Conservation (phyloP, 2,113 vertebrate genomes). For the Macrotus californicus region DNA sequence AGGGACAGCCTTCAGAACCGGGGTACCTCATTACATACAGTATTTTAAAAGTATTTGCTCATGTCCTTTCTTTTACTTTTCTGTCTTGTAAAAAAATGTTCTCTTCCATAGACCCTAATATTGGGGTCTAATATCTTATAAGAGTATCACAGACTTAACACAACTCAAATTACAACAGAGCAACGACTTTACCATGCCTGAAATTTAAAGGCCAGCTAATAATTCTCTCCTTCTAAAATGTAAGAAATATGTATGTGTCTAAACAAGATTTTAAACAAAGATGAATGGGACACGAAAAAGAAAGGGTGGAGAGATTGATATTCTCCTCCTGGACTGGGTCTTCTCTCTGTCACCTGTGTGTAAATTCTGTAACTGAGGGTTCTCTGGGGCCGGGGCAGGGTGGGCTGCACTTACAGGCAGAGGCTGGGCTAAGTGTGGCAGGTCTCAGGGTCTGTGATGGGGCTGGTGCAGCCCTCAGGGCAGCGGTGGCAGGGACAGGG, state of each 20-base stretch:
- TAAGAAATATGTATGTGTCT: not conserved
- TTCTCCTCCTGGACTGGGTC: not conserved
- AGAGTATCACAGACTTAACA: not conserved
- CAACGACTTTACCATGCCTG: not conserved
- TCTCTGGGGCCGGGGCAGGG: accelerated
- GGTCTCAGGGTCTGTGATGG: not conserved
- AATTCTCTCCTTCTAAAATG: not conserved
- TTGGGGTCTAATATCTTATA: not conserved
- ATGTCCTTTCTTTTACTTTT: not conserved
- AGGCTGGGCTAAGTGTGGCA: not conserved
- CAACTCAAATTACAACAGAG: not conserved
- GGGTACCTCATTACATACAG: not conserved
- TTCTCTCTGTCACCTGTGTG: not conserved
- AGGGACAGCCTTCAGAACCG: not conserved
- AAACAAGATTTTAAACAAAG: not conserved
- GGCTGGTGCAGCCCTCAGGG: not conserved
- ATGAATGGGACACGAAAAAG: not conserved
- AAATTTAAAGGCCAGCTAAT: not conserved
- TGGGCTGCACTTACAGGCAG: not conserved
- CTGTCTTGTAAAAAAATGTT: not conserved
- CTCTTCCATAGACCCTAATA: not conserved
- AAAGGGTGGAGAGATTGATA: not conserved
- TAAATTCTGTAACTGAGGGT: not conserved
- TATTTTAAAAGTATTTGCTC: not conserved
- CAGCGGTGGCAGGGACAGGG: not conserved